Evolutionary conservation across 2,888 invertebrate species (phyloP).

Genomic region (Exephanes ischioxanthus): DNA sequence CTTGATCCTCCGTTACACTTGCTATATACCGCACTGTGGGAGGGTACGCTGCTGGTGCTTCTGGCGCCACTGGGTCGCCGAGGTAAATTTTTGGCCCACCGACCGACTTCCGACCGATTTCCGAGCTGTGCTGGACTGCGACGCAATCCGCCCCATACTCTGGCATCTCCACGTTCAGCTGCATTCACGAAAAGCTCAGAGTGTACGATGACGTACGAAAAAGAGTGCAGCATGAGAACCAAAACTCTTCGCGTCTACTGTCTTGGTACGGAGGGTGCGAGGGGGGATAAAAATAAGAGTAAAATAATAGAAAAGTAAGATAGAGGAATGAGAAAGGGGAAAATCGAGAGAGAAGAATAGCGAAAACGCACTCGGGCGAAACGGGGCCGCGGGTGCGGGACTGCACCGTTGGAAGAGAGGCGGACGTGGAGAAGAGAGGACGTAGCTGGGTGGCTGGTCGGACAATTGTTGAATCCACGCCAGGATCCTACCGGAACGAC

Average conservation of each 20-base stretch:
- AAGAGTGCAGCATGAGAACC: constrained; percentile 24
- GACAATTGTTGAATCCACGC: constrained; percentile 69
- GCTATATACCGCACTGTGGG: constrained; percentile 28
- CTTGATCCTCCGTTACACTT: constrained; percentile 49
- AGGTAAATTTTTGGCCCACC: constrained; percentile 69
- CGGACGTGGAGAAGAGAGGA: constrained; percentile 44
- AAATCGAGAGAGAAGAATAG: constrained; percentile 60
- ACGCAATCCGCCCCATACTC: constrained; percentile 9
- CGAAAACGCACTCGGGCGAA: constrained; percentile 67
- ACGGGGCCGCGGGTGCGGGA: constrained; percentile 67
- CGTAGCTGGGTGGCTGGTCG: constrained; percentile 54
- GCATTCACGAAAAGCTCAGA: constrained; percentile 14
- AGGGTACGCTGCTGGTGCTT: constrained; percentile 44
- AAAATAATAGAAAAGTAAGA: constrained; percentile 34
- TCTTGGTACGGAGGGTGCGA: background rate
- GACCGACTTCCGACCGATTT: constrained; percentile 68
- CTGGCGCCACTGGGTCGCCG: constrained; percentile 65
- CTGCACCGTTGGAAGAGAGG: constrained; percentile 50
- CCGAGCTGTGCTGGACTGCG: constrained; percentile 53
- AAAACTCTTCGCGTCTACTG: constrained; percentile 7
- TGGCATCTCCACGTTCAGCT: background rate
- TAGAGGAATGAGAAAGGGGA: constrained; percentile 14
- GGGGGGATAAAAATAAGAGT: constrained; percentile 37
- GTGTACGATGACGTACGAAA: constrained; percentile 50
- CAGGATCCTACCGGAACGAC: constrained; percentile 67